phyloP scores from a whole-genome alignment of 2,888 invertebrate genomes.

The Pterostichus niger region DNA sequence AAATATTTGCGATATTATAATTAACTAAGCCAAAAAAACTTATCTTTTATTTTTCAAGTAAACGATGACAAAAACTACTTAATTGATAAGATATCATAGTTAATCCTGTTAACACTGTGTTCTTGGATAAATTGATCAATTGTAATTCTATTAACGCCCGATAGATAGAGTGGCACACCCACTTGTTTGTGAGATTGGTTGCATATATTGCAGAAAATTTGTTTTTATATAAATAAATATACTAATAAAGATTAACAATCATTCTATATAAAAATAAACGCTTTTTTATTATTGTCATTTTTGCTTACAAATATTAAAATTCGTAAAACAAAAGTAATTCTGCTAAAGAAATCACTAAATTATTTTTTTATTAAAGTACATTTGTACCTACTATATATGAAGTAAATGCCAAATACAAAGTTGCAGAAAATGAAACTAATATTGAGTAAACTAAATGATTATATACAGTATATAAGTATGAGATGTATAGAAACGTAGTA shows the following conservation, averaged over 20 bases:
- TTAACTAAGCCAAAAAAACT: neutral
- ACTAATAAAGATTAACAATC: too few species aligned
- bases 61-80: neutral
- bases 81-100: neutral
- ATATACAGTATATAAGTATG: neutral
- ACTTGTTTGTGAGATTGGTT: slow-evolving; percentile 40
- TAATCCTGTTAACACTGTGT: neutral
- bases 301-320: too few species aligned
- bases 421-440: neutral
- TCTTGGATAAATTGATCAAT: slow-evolving; percentile 17
- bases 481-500: slow-evolving; percentile 19
- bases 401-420: neutral
- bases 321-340: too few species aligned
- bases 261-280: too few species aligned
- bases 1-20: neutral
- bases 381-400: neutral
- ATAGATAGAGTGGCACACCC: slow-evolving; percentile 35
- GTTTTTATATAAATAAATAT: too few species aligned
- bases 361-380: too few species aligned
- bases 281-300: too few species aligned
- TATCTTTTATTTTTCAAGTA: slow-evolving; percentile 4
- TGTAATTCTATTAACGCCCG: neutral
- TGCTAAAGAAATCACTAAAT: too few species aligned
- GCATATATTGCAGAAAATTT: slow-evolving; percentile 2
- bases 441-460: slow-evolving; percentile 7